Conservation (phyloP, 2,113 vertebrate species). For the Eudyptes chrysolophus region DNA sequence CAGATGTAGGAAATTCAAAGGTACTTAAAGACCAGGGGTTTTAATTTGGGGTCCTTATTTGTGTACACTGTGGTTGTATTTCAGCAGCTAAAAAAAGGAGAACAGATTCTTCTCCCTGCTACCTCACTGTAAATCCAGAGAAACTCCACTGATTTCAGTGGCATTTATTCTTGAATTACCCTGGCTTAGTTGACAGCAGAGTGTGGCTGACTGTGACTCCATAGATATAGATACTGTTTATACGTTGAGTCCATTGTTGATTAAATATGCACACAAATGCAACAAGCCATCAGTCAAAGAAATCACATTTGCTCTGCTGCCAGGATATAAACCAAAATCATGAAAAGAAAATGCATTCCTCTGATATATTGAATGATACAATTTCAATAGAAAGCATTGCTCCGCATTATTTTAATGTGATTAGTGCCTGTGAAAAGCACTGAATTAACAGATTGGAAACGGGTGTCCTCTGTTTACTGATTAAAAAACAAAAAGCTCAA, state of each 20-base stretch:
- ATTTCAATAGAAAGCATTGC: conserved; percentile 17
- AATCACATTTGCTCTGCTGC: conserved; percentile 61
- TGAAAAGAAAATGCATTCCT: conserved; percentile 37
- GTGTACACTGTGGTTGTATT: not conserved
- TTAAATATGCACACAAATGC: conserved; percentile 60
- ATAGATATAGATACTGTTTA: not conserved
- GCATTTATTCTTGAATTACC: conserved; percentile 1
- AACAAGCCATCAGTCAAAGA: conserved; percentile 63
- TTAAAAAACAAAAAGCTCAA: not conserved
- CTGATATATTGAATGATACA: conserved; percentile 32
- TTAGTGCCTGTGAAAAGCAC: conserved; percentile 34
- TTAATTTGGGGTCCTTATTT: not conserved
- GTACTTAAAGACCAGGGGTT: not conserved
- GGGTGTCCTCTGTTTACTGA: not conserved
- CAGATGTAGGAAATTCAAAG: not conserved
- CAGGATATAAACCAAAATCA: conserved; percentile 63
- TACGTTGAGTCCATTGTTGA: conserved; percentile 54
- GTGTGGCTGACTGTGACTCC: not conserved
- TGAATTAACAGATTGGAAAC: conserved; percentile 7
- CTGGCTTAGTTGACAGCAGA: not conserved
- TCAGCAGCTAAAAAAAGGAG: not conserved
- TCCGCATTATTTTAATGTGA: conserved; percentile 25
- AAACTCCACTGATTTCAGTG: not conserved
- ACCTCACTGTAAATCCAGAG: not conserved
- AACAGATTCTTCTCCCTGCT: not conserved